These are phyloP conservation scores for Mesembrinibis cayennensis DNA, from an alignment of 2,113 vertebrate genomes.

Conservation along the genomic window DNA sequence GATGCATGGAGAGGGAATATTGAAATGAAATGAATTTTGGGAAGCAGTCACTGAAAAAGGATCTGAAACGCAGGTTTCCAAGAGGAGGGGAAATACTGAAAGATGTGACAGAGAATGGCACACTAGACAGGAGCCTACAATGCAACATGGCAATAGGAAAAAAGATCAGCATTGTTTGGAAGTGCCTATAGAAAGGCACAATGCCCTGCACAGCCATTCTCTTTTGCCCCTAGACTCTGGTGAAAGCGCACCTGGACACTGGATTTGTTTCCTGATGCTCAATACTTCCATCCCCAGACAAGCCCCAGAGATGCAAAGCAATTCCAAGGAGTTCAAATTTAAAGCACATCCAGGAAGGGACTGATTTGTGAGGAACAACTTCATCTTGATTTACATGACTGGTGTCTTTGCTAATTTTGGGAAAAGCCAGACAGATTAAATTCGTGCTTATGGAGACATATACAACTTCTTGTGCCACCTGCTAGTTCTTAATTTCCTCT, in stretches of 20 bases:
- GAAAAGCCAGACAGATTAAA: background rate
- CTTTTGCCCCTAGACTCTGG: background rate
- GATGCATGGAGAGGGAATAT: background rate
- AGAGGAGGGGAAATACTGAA: background rate
- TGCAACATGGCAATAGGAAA: background rate
- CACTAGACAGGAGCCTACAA: background rate
- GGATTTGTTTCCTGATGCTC: background rate
- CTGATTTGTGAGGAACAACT: background rate
- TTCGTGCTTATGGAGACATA: background rate
- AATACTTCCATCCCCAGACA: background rate
- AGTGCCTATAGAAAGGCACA: background rate
- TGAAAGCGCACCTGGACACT: background rate
- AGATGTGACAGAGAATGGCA: background rate
- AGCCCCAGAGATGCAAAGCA: background rate
- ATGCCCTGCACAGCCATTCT: background rate
- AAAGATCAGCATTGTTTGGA: background rate
- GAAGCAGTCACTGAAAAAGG: background rate
- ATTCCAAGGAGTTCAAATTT: background rate
- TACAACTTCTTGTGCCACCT: slow-evolving; percentile 16
- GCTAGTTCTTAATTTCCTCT: slow-evolving; percentile 19
- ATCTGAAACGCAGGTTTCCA: background rate
- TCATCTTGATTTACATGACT: slow-evolving; percentile 2
- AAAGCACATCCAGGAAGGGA: background rate
- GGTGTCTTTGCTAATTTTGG: background rate
- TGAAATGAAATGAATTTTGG: background rate